Evolutionary conservation across 2,113 vertebrate genomes (phyloP).

Genomic region (Hiodon tergisus): DNA sequence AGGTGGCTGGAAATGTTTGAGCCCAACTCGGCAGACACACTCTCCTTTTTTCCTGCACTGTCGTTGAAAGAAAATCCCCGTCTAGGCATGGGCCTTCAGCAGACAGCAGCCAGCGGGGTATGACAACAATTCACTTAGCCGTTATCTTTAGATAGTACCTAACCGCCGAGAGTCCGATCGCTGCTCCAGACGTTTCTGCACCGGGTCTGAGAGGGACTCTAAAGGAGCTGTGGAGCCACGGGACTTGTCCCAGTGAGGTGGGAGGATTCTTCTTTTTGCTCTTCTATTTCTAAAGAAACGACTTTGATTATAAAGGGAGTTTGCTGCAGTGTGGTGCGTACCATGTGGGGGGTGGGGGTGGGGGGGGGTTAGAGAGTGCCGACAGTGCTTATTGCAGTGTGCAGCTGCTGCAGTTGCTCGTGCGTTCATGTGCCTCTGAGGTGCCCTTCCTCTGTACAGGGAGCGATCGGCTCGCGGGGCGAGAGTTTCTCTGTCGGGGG

Average conservation of each 20-base stretch:
- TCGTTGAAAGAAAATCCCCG: conserved; percentile 73
- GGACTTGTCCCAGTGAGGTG: conserved; percentile 60
- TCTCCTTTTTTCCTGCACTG: conserved; percentile 80
- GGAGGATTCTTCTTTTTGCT: conserved; percentile 51
- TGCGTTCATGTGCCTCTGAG: conserved; percentile 17
- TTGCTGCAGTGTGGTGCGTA: conserved; percentile 83
- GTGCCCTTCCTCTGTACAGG: conserved; percentile 26
- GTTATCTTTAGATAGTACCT: conserved; percentile 55
- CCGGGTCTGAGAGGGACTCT: conserved; percentile 17
- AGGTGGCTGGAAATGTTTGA: conserved; percentile 77
- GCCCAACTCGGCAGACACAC: conserved; percentile 78
- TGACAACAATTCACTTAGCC: conserved; percentile 57
- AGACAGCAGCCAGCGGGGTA: conserved; percentile 46
- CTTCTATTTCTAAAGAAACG: conserved; percentile 56
- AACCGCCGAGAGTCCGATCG: conserved; percentile 46
- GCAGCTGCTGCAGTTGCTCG: conserved; percentile 10
- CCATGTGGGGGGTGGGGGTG: conserved; percentile 41
- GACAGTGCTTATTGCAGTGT: conserved; percentile 21
- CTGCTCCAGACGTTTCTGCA: conserved; percentile 46
- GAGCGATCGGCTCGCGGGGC: conserved; percentile 27
- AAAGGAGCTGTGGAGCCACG: conserved; percentile 43
- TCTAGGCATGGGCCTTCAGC: conserved; percentile 63
- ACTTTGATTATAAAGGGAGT: conserved; percentile 78
- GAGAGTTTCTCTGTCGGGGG: conserved; percentile 26
- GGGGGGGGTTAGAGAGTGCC: conserved; percentile 32